These are phyloP conservation scores for Tribolium castaneum DNA, from an alignment of 1,140 invertebrate genomes.

Conservation along the genomic window DNA sequence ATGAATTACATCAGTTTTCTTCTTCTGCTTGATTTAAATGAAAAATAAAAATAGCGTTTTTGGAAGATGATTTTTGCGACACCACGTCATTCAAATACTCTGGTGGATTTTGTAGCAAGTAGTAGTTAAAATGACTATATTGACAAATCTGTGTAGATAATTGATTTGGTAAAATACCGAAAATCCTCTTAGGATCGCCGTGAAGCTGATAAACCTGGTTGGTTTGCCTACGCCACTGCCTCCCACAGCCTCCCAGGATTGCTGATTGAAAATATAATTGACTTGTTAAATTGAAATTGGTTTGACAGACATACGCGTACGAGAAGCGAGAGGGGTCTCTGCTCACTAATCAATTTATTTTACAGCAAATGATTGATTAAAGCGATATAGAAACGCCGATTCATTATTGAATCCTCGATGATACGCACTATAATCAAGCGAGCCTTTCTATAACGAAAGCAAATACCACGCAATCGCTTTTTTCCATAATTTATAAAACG, in stretches of 20 bases:
- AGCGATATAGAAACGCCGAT: slow-evolving; percentile 57
- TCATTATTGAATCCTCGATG: slow-evolving; percentile 52
- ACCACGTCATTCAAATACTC: too few species aligned
- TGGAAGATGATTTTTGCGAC: too few species aligned
- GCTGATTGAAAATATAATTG: slow-evolving; percentile 60
- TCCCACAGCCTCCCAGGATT: slow-evolving; percentile 34
- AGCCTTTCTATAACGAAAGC: background rate
- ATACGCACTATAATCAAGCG: slow-evolving; percentile 7
- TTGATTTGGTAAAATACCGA: background rate
- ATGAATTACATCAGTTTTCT: too few species aligned
- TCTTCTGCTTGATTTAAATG: too few species aligned
- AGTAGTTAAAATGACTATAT: too few species aligned
- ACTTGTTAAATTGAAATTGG: slow-evolving; percentile 62
- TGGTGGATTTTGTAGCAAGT: too few species aligned
- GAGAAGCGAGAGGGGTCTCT: slow-evolving; percentile 48
- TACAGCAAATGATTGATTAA: slow-evolving; percentile 57
- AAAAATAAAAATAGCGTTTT: too few species aligned
- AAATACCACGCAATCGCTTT: slow-evolving; percentile 10
- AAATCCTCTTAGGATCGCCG: background rate
- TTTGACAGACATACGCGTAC: slow-evolving; percentile 48
- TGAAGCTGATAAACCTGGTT: background rate
- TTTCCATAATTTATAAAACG: background rate
- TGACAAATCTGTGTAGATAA: background rate
- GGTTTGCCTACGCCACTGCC: slow-evolving; percentile 18
- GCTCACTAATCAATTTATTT: slow-evolving; percentile 58